These are phyloP conservation scores for Erythrolamprus reginae DNA, from an alignment of 2,113 vertebrate genomes.

Conservation along the genomic window DNA sequence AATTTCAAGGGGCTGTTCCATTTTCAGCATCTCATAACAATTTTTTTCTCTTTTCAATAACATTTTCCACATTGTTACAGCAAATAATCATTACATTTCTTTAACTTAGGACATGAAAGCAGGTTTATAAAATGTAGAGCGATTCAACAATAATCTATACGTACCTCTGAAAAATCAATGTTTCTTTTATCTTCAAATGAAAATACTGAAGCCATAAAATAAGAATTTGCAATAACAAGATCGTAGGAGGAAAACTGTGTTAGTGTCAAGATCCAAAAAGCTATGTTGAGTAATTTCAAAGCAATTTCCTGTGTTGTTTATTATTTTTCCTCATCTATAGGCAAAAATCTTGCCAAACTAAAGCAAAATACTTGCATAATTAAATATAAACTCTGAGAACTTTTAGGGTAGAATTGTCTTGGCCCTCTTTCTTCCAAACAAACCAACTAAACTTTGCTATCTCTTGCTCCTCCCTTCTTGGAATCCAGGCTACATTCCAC, in stretches of 20 bases:
- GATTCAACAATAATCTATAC: not conserved
- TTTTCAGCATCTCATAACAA: slow-evolving; percentile 17
- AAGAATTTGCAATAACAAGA: not conserved
- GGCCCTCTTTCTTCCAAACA: not conserved
- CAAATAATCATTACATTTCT: not conserved
- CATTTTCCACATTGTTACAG: not conserved
- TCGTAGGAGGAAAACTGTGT: not conserved
- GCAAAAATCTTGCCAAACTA: not conserved
- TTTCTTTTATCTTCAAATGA: not conserved
- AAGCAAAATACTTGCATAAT: not conserved
- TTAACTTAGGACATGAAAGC: not conserved
- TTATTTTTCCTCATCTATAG: not conserved
- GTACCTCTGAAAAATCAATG: not conserved
- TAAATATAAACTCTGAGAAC: not conserved
- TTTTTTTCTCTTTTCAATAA: slow-evolving; percentile 16
- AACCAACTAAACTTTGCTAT: not conserved
- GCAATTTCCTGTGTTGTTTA: not conserved
- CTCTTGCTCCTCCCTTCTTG: not conserved
- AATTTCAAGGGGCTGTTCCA: slow-evolving; percentile 22
- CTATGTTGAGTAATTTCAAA: not conserved
- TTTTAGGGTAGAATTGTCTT: not conserved
- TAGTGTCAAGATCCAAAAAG: not conserved
- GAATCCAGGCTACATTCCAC: not conserved
- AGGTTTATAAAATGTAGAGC: not conserved
- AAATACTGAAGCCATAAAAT: not conserved